Evolutionary conservation across 2,888 invertebrate species (phyloP), one percentile per base, ranked within the genome.

Genomic region (Scaptomyza caliginosa): DNA sequence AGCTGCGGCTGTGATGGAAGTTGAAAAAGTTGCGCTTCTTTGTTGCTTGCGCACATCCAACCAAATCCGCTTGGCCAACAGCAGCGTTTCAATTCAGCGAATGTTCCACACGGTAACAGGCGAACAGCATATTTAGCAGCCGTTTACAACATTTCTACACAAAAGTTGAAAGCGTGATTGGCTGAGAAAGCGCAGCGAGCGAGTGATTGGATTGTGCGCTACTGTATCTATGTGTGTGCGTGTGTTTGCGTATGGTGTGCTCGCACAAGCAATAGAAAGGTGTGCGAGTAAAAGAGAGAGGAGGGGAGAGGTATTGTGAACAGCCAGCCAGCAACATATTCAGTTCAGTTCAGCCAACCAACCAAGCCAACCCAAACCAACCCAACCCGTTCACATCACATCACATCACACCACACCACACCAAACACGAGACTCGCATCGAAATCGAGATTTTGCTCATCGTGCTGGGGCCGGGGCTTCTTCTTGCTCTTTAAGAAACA

Each of bases 61-160:
- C 88, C 88, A 88, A 88, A 88, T 84, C 88, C 82, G 80, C 74
- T 81, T 76, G 67, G 82, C 77, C 82, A 84, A 88, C 88, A 88
- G 77, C 81, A 70, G 84, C 86, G 86, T 88, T 89, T 89, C 83
- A 89, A 86, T 80, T 87, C 90, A 89, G 85, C 89, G 89, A 89
- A 90, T 90, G 90, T 91, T 91, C 91, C 91, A 91, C 90, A 90
- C 74, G 79, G 52, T 77, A 90, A 68, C 81, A 89, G 90, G 91
- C 69, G 77, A 73, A 28, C 90, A 90, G 81, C 21, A 24, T 1
- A 8, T n/a, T 3, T 10, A 76, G 77, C 45, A 58, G 48, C 51
- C 38, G 60, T 68, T 67, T 74, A 74, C 83, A 85, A 80, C 86
- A 87, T 83, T 88, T 88, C 71, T 77, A 75, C 68, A 59, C 67